Conservation (phyloP, 2,797 vertebrate genomes). For the Cichlasoma orientale region DNA sequence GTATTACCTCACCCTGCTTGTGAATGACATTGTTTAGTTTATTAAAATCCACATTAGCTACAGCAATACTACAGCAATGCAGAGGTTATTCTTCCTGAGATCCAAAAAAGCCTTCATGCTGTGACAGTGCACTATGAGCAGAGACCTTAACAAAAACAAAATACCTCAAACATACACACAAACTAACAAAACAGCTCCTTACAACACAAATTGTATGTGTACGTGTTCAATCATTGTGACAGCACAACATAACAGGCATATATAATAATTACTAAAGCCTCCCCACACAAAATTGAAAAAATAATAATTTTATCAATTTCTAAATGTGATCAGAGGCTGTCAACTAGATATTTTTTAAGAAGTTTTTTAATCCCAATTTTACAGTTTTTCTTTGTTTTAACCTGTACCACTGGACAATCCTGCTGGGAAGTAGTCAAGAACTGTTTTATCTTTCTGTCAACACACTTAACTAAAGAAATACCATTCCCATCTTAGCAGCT, state of each 20-base stretch:
- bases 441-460: background rate
- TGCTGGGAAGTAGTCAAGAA: background rate
- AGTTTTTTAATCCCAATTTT: accelerated
- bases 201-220: background rate
- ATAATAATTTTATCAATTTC: background rate
- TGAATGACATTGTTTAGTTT: background rate
- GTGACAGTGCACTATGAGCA: no score
- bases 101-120: background rate
- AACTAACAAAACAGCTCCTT: background rate
- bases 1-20: background rate
- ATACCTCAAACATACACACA: no score
- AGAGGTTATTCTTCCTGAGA: no score
- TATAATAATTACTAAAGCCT: background rate
- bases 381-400: background rate
- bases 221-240: no score
- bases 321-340: background rate
- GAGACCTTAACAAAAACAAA: no score
- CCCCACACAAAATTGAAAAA: background rate
- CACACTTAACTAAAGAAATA: background rate
- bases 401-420: background rate
- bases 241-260: background rate
- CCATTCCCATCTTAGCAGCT: background rate
- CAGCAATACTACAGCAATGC: background rate
- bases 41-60: background rate
- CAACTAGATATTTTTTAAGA: background rate